Conservation (phyloP, 2,888 invertebrate genomes). For the Drosophila algonquin region DNA sequence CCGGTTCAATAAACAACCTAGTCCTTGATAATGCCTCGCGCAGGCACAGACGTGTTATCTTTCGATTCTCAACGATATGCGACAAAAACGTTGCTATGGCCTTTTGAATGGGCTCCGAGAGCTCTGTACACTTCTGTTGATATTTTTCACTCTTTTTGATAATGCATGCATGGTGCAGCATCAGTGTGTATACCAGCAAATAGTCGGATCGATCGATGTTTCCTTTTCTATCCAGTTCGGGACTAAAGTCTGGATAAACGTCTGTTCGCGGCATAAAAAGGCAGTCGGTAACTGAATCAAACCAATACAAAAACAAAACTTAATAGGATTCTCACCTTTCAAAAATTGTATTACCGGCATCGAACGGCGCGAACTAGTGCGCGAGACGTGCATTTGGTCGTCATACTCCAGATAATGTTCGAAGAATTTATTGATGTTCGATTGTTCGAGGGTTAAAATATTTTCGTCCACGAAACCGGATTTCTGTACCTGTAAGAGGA, state of each 20-base stretch:
- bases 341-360: background rate
- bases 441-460: background rate
- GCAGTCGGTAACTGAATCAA: background rate
- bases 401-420: background rate
- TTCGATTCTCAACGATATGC: constrained; percentile 58
- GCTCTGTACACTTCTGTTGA: constrained; percentile 79
- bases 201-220: constrained; percentile 74
- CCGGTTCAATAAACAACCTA: too few relatives aligned
- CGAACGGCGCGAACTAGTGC: too few relatives aligned
- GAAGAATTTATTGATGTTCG: background rate
- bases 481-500: background rate
- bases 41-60: constrained; percentile 67
- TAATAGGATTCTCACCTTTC: background rate
- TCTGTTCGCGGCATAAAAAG: background rate
- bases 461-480: background rate
- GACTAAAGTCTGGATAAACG: constrained; percentile 74
- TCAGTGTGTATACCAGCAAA: constrained; percentile 80
- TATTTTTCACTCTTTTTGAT: constrained; percentile 72
- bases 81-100: constrained; percentile 78
- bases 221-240: constrained; percentile 66
- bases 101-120: constrained; percentile 72
- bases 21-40: constrained; percentile 67
- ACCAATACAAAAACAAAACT: background rate
- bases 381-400: background rate
- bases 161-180: constrained; percentile 82